Conservation (phyloP, 2,888 invertebrate species). For the Bombyx huttoni region DNA sequence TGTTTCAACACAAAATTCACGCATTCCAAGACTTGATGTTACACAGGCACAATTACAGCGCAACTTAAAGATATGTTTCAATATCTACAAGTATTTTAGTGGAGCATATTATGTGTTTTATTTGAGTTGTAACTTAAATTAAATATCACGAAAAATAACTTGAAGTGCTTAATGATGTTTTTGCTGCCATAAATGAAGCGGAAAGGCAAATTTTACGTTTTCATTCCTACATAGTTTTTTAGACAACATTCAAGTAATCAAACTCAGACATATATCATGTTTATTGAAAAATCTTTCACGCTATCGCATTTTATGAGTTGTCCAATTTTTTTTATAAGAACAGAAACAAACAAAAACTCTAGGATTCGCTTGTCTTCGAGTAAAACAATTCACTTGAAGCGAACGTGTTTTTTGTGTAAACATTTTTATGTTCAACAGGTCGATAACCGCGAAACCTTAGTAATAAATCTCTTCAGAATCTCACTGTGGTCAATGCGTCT, state of each 20-base stretch:
- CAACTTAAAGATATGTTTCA: background rate
- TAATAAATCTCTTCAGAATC: constrained; percentile 12
- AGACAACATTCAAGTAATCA: too few relatives aligned
- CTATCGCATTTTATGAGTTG: too few relatives aligned
- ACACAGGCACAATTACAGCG: background rate
- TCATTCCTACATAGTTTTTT: too few relatives aligned
- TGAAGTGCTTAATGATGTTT: too few relatives aligned
- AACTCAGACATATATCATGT: too few relatives aligned
- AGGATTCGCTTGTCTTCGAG: background rate
- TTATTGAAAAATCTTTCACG: too few relatives aligned
- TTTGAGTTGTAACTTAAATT: background rate
- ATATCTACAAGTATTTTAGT: background rate
- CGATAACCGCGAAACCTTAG: constrained; percentile 31
- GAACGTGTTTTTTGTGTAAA: constrained; percentile 1
- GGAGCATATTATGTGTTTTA: background rate
- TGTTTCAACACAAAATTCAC: constrained; percentile 3
- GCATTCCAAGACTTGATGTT: constrained; percentile 1
- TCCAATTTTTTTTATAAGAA: too few relatives aligned
- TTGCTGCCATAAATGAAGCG: too few relatives aligned
- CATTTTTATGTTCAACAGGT: constrained; percentile 6
- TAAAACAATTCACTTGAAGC: constrained; percentile 1
- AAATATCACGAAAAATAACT: too few relatives aligned
- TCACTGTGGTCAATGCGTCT: background rate
- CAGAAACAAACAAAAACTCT: too few relatives aligned
- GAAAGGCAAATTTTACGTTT: too few relatives aligned